Evolutionary conservation across 1,140 invertebrate species (phyloP).

Genomic region (Drosophila ambigua): DNA sequence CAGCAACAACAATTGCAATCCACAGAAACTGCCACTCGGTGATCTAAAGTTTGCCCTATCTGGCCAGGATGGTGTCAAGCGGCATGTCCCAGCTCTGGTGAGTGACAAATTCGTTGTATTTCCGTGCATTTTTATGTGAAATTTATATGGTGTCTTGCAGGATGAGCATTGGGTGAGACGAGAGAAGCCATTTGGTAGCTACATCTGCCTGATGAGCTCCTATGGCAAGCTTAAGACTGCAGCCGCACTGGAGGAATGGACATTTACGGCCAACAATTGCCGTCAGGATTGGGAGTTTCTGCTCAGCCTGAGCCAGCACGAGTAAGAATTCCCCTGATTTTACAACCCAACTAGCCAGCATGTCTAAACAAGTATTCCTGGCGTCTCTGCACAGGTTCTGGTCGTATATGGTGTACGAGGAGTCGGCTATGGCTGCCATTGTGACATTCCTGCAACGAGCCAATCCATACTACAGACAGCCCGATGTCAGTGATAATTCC

Average conservation of each 20-base stretch:
- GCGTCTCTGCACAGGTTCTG: slow-evolving; percentile 84
- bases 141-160: slow-evolving; percentile 13
- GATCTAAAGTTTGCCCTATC: slow-evolving; percentile 46
- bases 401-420: slow-evolving; percentile 90
- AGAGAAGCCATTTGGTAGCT: slow-evolving; percentile 61
- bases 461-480: slow-evolving; percentile 87
- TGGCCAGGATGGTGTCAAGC: slow-evolving; percentile 45
- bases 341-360: neutral
- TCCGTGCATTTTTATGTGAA: neutral
- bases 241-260: slow-evolving; percentile 74
- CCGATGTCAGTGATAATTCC: slow-evolving; percentile 45
- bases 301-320: slow-evolving; percentile 60
- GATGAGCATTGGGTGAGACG: slow-evolving; percentile 56
- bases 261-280: slow-evolving; percentile 56
- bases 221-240: slow-evolving; percentile 55
- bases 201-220: slow-evolving; percentile 59
- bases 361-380: neutral
- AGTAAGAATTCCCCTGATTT: slow-evolving; percentile 39
- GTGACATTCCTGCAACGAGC: slow-evolving; percentile 90
- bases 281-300: slow-evolving; percentile 71
- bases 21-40: slow-evolving; percentile 55
- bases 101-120: neutral
- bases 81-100: slow-evolving; percentile 59
- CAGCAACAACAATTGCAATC: slow-evolving; percentile 58
- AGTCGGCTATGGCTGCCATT: slow-evolving; percentile 87